phyloP scores from a whole-genome alignment of 2,113 vertebrate genomes.

The Turdus rufiventris region DNA sequence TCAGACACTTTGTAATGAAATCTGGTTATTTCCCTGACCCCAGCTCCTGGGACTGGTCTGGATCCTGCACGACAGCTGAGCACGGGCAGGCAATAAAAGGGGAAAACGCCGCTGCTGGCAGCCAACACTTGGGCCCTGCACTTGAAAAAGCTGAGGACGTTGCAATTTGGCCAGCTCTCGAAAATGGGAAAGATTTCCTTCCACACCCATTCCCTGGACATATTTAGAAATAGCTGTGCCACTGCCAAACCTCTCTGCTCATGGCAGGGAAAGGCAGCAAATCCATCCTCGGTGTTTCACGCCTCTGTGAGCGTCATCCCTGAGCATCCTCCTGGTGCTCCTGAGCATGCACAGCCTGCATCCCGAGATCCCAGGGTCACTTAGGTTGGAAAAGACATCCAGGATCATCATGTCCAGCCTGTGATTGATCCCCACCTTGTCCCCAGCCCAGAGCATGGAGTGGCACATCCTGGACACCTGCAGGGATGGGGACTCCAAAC shows the following conservation, averaged over 20 bases:
- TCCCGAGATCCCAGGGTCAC: fast-evolving
- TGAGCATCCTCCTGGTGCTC: fast-evolving
- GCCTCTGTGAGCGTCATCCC: fast-evolving
- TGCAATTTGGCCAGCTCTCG: conserved; percentile 24
- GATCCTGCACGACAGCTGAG: background rate
- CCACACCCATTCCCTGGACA: conserved; percentile 58
- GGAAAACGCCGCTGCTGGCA: background rate
- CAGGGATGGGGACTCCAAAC: background rate
- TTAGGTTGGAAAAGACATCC: background rate
- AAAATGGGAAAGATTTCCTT: conserved; percentile 61
- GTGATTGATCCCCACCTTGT: background rate
- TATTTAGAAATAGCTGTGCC: conserved; percentile 46
- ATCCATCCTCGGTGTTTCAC: background rate
- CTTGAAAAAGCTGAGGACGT: conserved; percentile 1
- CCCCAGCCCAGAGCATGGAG: background rate
- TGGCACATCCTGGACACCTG: fast-evolving
- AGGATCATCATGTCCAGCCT: background rate
- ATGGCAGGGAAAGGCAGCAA: background rate
- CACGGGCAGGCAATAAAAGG: background rate
- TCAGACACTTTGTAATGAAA: background rate
- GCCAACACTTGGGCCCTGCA: background rate
- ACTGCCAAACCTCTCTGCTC: conserved; percentile 38
- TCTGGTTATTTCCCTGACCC: background rate
- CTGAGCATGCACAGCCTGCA: background rate
- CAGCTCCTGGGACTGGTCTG: background rate